Evolutionary conservation across 1,140 invertebrate species (phyloP), one percentile per base, ranked within the genome.

Genomic region (Bombus cullumanus): DNA sequence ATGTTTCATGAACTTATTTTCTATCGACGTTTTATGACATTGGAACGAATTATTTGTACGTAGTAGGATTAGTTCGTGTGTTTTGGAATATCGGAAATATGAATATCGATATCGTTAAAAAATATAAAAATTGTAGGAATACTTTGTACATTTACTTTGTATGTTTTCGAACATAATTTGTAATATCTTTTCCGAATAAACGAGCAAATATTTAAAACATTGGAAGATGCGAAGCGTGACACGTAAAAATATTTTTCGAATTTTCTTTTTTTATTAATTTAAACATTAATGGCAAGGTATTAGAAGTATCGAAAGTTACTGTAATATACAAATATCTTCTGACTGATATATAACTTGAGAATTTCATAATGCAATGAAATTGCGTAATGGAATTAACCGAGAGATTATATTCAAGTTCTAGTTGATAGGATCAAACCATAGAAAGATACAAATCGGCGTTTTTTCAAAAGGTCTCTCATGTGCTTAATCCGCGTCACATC

Each of bases 401-500:
- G 28, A 28, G 53, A 59, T 76, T 39, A 57, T 22, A 39, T 53
- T 22, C 25, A 0, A 66, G 37, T 31, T 64, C 3, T 68, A 81
- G 47, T 39, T 73, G 59, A 73, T 43, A 31, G 37, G 47, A 73
- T 81, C 53, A 34, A 57, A 59, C 15, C 62, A 12, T 2, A 3
- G 34, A 25, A 41, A 37, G 57, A 72, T 72, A 81, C 2, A 22
- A 73, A 31, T 73, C 18, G 8, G 31, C 5, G 28, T 59, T 39
- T 13, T 64, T 31, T 10, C 6, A 59, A 25, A 12, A 41, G 62
- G 22, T 81, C 18, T 41, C 37, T 34, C 69, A 8, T 22, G 12
- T 0, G 3, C 18, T 78, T 57, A 76, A 69, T 83, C 64, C 64
- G 31, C 31, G 82, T 83, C 64, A 69, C 43, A 15, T 78, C 37